A percentile compares a stretch with the other conserved stretches of the same genome.
These are phyloP conservation scores for Uromys caudimaculatus DNA, from an alignment of 2,797 vertebrate genomes.

Conservation along the genomic window DNA sequence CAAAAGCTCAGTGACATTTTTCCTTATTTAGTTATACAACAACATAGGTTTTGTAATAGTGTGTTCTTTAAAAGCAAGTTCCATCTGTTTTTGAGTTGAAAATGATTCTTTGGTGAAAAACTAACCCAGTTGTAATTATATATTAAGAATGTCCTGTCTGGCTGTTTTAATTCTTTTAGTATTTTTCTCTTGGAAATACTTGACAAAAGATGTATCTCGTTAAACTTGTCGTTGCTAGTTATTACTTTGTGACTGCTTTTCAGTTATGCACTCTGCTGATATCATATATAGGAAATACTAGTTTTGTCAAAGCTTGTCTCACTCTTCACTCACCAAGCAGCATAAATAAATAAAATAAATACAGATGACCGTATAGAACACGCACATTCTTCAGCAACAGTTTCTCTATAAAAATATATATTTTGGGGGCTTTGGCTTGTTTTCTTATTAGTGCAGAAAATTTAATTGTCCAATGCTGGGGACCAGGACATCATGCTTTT, in stretches of 20 bases:
- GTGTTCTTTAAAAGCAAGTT: conserved; percentile 68
- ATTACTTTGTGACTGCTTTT: conserved; percentile 54
- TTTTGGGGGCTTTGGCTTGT: conserved; percentile 50
- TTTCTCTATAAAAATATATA: conserved; percentile 21
- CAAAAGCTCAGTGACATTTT: conserved; percentile 64
- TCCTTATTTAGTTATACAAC: conserved; percentile 56
- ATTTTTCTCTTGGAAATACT: conserved; percentile 66
- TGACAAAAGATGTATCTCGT: conserved; percentile 71
- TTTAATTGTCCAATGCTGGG: conserved; percentile 53
- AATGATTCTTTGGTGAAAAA: conserved; percentile 66
- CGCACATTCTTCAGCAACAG: conserved; percentile 37
- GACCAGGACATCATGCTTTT: conserved; percentile 22
- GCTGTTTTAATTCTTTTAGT: conserved; percentile 75
- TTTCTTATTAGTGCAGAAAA: conserved; percentile 65
- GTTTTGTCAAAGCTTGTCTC: conserved; percentile 66
- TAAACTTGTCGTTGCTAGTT: conserved; percentile 56
- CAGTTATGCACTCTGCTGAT: conserved; percentile 54
- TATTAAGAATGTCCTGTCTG: conserved; percentile 54
- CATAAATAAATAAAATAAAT: background rate
- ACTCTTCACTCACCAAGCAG: conserved; percentile 49
- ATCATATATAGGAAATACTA: conserved; percentile 55
- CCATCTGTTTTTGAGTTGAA: conserved; percentile 63
- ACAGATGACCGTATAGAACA: background rate
- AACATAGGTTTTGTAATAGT: background rate
- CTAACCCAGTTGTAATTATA: conserved; percentile 66